Evolutionary conservation across 2,113 vertebrate genomes (phyloP).

Genomic region (Phoxinus phoxinus): DNA sequence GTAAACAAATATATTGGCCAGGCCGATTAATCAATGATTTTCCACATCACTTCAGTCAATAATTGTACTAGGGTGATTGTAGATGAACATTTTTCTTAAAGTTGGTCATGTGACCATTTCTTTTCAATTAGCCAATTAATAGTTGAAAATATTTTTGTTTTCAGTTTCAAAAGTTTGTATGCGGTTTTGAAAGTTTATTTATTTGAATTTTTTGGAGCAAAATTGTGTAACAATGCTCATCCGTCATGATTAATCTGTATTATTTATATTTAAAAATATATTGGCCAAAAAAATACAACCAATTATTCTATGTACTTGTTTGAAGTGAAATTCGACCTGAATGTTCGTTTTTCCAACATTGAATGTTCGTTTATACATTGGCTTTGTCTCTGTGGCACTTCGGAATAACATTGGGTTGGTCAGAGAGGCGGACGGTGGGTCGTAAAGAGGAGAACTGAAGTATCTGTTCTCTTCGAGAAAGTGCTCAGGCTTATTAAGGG

Average conservation of each 20-base stretch:
- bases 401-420: neutral
- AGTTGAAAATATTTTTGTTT: neutral
- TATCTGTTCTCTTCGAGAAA: slow-evolving; percentile 72
- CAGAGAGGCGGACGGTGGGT: slow-evolving; percentile 52
- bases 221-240: neutral
- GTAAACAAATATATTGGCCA: neutral
- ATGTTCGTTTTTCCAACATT: neutral
- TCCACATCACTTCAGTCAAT: neutral
- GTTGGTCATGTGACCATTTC: too few species aligned
- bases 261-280: neutral
- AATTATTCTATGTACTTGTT: neutral
- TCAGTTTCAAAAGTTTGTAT: neutral
- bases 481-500: slow-evolving; percentile 68
- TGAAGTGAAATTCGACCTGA: neutral
- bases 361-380: neutral
- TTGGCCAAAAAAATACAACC: neutral
- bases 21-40: neutral
- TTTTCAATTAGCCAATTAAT: too few species aligned
- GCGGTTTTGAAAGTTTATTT: neutral
- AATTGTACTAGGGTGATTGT: neutral
- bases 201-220: neutral
- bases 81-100: too few species aligned
- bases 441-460: slow-evolving; percentile 63
- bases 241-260: neutral
- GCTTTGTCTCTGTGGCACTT: slow-evolving; percentile 12